phyloP scores from a whole-genome alignment of 2,797 vertebrate species.

The Huso huso region DNA sequence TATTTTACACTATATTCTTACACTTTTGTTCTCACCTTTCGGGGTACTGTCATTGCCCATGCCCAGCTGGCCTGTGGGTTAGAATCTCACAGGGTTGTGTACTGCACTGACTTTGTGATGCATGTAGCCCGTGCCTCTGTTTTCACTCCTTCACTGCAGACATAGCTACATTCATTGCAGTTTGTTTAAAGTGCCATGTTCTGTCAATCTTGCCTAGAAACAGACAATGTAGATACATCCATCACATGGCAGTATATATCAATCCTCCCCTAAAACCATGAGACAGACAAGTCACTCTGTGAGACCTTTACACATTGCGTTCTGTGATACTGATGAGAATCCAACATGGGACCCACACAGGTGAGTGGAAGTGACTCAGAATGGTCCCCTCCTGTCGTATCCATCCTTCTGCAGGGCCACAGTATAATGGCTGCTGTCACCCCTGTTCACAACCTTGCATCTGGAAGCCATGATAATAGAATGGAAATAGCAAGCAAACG shows the following conservation, averaged over 20 bases:
- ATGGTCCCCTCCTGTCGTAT: no score
- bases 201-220: neutral
- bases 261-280: neutral
- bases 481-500: no score
- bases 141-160: neutral
- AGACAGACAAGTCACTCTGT: neutral
- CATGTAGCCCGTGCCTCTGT: neutral
- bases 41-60: constrained; percentile 25
- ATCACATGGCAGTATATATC: neutral
- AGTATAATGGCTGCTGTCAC: no score
- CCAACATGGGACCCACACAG: constrained; percentile 18
- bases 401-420: no score
- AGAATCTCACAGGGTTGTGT: neutral
- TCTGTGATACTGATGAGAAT: constrained; percentile 26
- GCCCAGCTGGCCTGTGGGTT: neutral
- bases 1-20: no score
- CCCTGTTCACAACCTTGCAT: no score
- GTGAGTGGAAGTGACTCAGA: constrained; percentile 16
- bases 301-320: no score
- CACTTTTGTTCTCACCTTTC: no score
- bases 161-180: neutral
- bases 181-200: neutral
- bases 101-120: neutral
- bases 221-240: neutral
- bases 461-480: no score